Evolutionary conservation across 2,113 vertebrate genomes (phyloP), one percentile per base, ranked within the genome.

Genomic region (Charina bottae): DNA sequence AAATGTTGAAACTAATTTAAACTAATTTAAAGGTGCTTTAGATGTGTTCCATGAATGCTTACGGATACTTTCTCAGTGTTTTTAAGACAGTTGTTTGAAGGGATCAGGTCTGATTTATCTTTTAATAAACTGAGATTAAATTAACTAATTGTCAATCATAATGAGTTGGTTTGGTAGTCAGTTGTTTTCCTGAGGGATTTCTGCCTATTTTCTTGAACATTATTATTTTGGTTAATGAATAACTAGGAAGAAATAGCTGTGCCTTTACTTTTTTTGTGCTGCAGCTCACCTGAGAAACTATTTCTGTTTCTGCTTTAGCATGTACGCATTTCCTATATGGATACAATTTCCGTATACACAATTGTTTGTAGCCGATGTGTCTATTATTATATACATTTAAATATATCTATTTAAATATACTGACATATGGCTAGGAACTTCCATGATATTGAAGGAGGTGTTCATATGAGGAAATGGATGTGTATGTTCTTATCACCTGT

Each of bases 1-100:
- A n/a, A n/a, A n/a, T n/a, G n/a, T n/a, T n/a, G n/a, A n/a, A n/a
- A n/a, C n/a, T n/a, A 13, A 15, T 60, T 8, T 33, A 46, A 92
- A 85, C 37, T 68, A 60, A 46, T 78, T 62, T 23, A 24, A 21
- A 68, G 26, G 26, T 37, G 83, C 19, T 64, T 17, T 90, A 78
- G 7, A 33, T 55, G 54, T 89, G 83, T n/a, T 89, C 46, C 4
- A 2, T 4, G n/a, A 62, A 72, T 0, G 0, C 17, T 58, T 0
- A 0, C 2, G 10, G 72, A 26, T 13, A 23, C 60, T 89, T 90
- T 53, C 23, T 89, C 42, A 56, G 59, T 85, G 42, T 91, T 37
- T 58, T 83, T 37, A 92, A 87, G 72, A n/a, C 24, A 60, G 37
- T 89, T 10, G 42, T 46, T 93, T 88, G 53, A 83, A 56, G 49